Conservation (phyloP, 2,113 vertebrate species). For the Irena cyanogastra region DNA sequence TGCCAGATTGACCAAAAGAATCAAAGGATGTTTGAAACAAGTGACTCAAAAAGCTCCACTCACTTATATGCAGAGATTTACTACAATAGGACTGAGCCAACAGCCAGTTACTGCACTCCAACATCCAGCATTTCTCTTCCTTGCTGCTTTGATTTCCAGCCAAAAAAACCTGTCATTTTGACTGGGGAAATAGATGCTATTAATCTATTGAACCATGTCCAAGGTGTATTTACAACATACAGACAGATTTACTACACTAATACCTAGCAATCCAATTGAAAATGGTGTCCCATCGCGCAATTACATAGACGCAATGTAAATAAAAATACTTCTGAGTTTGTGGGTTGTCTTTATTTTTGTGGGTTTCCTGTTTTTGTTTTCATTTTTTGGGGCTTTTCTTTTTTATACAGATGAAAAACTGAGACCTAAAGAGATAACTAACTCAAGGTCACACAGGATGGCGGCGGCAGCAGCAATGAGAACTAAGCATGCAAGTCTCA, state of each 20-base stretch:
- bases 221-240: neutral
- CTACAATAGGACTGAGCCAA: neutral
- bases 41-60: neutral
- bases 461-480: neutral
- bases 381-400: neutral
- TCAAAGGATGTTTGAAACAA: neutral
- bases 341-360: neutral
- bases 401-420: neutral
- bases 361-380: neutral
- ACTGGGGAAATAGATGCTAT: neutral
- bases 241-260: neutral
- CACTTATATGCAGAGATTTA: neutral
- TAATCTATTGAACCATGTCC: neutral
- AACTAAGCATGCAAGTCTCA: neutral
- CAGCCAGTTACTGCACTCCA: neutral
- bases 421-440: neutral
- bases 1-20: neutral
- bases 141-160: neutral
- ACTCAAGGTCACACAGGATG: neutral
- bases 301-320: neutral
- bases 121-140: neutral
- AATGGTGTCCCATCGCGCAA: neutral
- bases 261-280: neutral
- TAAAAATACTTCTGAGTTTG: neutral
- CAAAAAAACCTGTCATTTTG: neutral